Base-by-base conservation (phyloP, 2,797 vertebrate species). In the Carduelis carduelis region DNA sequence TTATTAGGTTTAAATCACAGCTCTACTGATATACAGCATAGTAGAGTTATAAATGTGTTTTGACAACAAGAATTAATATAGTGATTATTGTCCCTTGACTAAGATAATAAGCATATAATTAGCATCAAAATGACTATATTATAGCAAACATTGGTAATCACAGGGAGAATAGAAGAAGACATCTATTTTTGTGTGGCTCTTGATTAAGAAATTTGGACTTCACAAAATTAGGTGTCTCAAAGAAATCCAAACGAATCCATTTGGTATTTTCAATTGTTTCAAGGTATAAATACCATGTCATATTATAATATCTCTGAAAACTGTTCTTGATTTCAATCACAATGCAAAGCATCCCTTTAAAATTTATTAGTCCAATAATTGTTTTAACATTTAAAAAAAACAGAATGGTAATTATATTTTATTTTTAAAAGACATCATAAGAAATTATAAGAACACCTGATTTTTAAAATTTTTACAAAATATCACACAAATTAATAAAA, bases 91-190 rank as follows among this genome's bases (percentile, higher is more conserved):
- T 70, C 28, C 44, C 39, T 35, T 7, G 57, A 80, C 61, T 47
- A 80, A 83, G 94, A 81, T 64, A 93, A 56, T 83, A 94, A 89
- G 30, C 60, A 83, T 59, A 56, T 72, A 75, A 92, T 91, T 91
- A 91, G 41, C 66, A 89, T 82, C 6, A 86, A 96, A 93, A 64
- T 82, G 5, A 94, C 63, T 49, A 14, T 50, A 50, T 68, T 89
- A 82, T 4, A 72, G 68, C 32, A 82, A 85, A 66, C 24, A 74
- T 1, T 46, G 14, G 27, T 55, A 50, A 61, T 71, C 57, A 53
- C 27, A 88, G 34, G 10, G 30, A 70, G 52, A 61, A 52, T 8
- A 82, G 30, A 11, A 74, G 15, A 83, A 47, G 19, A 49, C 3
- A 14, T 18, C 41, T 70, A 66, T 43, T 93, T 82, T 74, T 21